Evolutionary conservation across 2,888 invertebrate genomes (phyloP).

Genomic region (Uloborus plumipes): DNA sequence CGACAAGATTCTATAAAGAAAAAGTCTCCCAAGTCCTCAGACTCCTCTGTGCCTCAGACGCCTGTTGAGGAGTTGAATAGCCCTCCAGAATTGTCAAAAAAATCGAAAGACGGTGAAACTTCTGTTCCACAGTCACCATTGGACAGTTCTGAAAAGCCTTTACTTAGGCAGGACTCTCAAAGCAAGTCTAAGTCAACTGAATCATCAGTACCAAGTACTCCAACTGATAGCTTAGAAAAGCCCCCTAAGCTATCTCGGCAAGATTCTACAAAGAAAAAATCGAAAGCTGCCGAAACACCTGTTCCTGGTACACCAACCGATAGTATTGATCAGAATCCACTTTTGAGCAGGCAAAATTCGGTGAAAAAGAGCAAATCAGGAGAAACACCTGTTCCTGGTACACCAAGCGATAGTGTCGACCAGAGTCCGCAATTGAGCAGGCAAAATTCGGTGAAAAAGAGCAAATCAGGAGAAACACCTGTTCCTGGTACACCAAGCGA

Average conservation of each 20-base stretch:
- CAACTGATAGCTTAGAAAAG: slow-evolving; percentile 11
- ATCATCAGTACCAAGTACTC: slow-evolving; percentile 27
- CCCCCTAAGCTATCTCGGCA: slow-evolving; percentile 19
- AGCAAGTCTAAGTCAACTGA: slow-evolving; percentile 35
- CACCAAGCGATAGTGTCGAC: slow-evolving; percentile 14
- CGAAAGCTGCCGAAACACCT: neutral
- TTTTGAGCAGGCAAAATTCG: slow-evolving; percentile 19
- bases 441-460: slow-evolving; percentile 25
- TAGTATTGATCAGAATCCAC: neutral
- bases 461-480: slow-evolving; percentile 3
- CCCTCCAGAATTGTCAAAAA: slow-evolving; percentile 24
- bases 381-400: slow-evolving; percentile 10
- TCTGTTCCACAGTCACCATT: slow-evolving; percentile 29
- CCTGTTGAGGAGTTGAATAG: slow-evolving; percentile 22
- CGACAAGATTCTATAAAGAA: slow-evolving; percentile 42
- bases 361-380: slow-evolving; percentile 11
- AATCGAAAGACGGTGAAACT: slow-evolving; percentile 8
- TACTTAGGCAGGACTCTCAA: slow-evolving; percentile 38
- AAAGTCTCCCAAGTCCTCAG: slow-evolving; percentile 26
- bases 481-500: neutral
- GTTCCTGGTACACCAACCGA: slow-evolving; percentile 33
- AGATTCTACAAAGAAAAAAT: slow-evolving; percentile 27
- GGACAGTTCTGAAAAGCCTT: slow-evolving; percentile 30
- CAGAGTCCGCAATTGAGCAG: neutral
- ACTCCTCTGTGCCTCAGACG: slow-evolving; percentile 34